Conservation (phyloP, 2,113 vertebrate species). For the Dasypus novemcinctus region DNA sequence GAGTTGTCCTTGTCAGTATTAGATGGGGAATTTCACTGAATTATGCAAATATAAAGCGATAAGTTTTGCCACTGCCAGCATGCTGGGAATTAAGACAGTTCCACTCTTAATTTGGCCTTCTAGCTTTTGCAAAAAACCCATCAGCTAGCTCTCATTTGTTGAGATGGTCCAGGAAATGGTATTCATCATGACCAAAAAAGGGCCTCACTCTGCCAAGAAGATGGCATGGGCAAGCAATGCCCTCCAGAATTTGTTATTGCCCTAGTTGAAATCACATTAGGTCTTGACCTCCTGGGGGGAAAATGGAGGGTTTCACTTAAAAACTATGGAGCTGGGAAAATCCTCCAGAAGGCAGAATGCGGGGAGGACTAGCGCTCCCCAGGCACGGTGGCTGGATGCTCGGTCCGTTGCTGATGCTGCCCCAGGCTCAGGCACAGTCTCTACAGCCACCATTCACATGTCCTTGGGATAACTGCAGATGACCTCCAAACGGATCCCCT, state of each 20-base stretch:
- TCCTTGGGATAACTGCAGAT: too few relatives aligned
- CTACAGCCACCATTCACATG: too few relatives aligned
- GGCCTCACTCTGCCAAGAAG: constrained; percentile 62
- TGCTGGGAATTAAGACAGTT: constrained; percentile 65
- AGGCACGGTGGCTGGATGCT: constrained; percentile 33
- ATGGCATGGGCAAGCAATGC: constrained; percentile 77
- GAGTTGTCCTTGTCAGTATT: constrained; percentile 41
- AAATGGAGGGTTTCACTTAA: constrained; percentile 10
- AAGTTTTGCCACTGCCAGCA: constrained; percentile 55
- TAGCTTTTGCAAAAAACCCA: constrained; percentile 63
- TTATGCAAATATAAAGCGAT: constrained; percentile 74
- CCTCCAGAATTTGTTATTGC: constrained; percentile 79
- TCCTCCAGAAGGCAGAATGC: constrained; percentile 45
- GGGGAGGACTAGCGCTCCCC: constrained; percentile 56
- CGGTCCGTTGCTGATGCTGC: background rate
- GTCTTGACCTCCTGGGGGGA: constrained; percentile 65
- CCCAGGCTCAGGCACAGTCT: constrained; percentile 44
- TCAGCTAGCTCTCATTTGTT: constrained; percentile 61
- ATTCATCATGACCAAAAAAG: constrained; percentile 52
- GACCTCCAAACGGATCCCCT: too few relatives aligned
- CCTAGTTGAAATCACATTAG: constrained; percentile 76
- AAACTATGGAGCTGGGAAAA: constrained; percentile 63
- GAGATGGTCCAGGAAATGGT: constrained; percentile 57
- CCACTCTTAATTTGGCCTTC: constrained; percentile 67
- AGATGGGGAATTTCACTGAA: constrained; percentile 71